Evolutionary conservation across 2,113 vertebrate species (phyloP).

Genomic region (Carettochelys insculpta): DNA sequence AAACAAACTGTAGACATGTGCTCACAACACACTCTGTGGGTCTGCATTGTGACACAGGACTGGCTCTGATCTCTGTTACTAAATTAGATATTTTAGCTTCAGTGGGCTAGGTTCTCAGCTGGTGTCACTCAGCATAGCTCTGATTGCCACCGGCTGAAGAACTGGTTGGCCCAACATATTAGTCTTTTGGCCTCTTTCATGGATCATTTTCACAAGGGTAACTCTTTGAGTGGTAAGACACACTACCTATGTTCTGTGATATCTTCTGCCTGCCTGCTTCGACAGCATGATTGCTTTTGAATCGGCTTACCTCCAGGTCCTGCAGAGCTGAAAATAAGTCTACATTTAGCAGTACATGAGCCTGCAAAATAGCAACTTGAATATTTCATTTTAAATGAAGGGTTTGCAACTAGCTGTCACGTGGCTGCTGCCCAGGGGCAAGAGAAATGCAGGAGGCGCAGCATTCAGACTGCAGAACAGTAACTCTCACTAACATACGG

Average conservation of each 20-base stretch:
- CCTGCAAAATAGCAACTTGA: background rate
- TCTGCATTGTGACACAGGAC: background rate
- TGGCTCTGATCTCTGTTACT: background rate
- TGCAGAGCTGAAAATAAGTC: background rate
- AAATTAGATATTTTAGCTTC: background rate
- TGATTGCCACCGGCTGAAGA: background rate
- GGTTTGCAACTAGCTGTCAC: fast-evolving
- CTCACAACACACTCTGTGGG: background rate
- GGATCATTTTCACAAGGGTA: background rate
- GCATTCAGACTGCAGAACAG: background rate
- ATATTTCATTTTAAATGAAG: background rate
- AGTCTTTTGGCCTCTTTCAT: background rate
- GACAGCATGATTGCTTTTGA: background rate
- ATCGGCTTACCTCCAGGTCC: background rate
- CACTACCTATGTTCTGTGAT: background rate
- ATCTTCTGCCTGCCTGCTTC: background rate
- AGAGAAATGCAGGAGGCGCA: background rate
- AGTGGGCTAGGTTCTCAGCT: background rate
- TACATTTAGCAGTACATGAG: background rate
- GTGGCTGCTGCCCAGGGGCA: fast-evolving
- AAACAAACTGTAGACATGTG: background rate
- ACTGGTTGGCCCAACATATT: background rate
- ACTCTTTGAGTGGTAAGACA: background rate
- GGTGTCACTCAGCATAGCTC: background rate
- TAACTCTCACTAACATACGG: background rate